Evolutionary conservation across 2,888 invertebrate species (phyloP).

Genomic region (Tachina fera): DNA sequence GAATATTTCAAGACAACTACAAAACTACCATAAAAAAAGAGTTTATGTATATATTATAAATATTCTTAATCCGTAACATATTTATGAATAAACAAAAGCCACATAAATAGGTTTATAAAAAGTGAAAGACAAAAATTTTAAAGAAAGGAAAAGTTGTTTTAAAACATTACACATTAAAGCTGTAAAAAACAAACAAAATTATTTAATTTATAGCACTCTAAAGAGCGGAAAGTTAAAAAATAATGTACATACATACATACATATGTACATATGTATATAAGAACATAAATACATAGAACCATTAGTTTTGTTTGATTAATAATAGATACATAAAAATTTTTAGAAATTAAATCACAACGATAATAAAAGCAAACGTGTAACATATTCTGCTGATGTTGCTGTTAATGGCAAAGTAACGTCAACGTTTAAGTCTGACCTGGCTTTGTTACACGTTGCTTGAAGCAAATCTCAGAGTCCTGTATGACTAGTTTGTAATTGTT

Average conservation of each 20-base stretch:
- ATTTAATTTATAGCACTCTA: conserved; percentile 26
- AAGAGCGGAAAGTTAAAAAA: conserved; percentile 33
- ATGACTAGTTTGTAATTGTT: conserved; percentile 87
- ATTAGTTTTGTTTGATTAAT: conserved; percentile 52
- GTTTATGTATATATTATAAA: conserved; percentile 22
- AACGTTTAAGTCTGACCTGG: conserved; percentile 36
- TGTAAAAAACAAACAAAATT: conserved; percentile 1
- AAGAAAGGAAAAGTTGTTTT: background rate
- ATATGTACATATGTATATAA: background rate
- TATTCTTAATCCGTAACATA: conserved; percentile 60
- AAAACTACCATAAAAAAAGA: conserved; percentile 67
- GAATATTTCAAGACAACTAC: conserved; percentile 64
- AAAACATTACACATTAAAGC: conserved; percentile 1
- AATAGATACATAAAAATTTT: conserved; percentile 43
- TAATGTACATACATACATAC: background rate
- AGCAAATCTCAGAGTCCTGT: conserved; percentile 81
- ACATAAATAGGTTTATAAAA: conserved; percentile 30
- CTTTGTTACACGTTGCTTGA: conserved; percentile 70
- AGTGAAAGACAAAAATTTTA: conserved; percentile 22
- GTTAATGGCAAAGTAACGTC: conserved; percentile 13
- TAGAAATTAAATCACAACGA: conserved; percentile 70
- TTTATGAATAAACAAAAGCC: conserved; percentile 54
- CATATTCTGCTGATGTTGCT: conserved; percentile 50
- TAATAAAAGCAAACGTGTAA: conserved; percentile 69
- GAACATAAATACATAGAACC: conserved; percentile 64